Conservation (phyloP, 2,797 vertebrate genomes). For the Moxostoma hubbsi region DNA sequence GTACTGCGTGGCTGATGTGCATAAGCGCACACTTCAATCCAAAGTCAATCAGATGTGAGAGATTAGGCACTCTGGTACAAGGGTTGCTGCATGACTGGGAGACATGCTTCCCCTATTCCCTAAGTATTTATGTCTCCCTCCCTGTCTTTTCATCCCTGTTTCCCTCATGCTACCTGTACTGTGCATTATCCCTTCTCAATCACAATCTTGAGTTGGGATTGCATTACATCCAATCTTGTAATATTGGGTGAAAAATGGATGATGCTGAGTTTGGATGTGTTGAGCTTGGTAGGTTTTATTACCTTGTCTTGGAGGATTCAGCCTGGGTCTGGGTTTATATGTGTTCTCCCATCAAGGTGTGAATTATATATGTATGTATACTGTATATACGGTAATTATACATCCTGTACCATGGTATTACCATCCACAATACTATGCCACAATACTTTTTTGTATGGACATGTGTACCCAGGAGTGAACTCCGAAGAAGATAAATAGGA, state of each 20-base stretch:
- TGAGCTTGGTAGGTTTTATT: not conserved
- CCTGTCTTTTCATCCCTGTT: not conserved
- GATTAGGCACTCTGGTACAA: slow-evolving; percentile 19
- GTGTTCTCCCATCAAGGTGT: too few relatives aligned
- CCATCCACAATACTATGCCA: too few relatives aligned
- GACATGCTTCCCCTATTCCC: slow-evolving; percentile 35
- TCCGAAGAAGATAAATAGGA: too few relatives aligned
- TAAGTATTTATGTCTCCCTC: slow-evolving; percentile 16
- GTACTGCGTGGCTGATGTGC: slow-evolving; percentile 37
- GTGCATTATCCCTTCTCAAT: not conserved
- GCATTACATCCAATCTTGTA: not conserved
- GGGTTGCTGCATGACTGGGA: slow-evolving; percentile 35
- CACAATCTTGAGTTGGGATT: not conserved
- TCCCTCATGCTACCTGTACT: slow-evolving; percentile 13
- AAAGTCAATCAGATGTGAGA: slow-evolving; percentile 19
- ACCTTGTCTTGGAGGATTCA: not conserved
- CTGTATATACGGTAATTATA: too few relatives aligned
- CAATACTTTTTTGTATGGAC: too few relatives aligned
- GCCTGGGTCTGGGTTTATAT: not conserved
- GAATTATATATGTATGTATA: too few relatives aligned
- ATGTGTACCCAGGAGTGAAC: too few relatives aligned
- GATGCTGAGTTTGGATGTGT: not conserved
- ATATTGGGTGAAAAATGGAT: not conserved
- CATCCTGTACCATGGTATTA: too few relatives aligned
- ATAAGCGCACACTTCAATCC: slow-evolving; percentile 8